Evolutionary conservation across 2,888 invertebrate species (phyloP).

Genomic region (Drosophila limbata): DNA sequence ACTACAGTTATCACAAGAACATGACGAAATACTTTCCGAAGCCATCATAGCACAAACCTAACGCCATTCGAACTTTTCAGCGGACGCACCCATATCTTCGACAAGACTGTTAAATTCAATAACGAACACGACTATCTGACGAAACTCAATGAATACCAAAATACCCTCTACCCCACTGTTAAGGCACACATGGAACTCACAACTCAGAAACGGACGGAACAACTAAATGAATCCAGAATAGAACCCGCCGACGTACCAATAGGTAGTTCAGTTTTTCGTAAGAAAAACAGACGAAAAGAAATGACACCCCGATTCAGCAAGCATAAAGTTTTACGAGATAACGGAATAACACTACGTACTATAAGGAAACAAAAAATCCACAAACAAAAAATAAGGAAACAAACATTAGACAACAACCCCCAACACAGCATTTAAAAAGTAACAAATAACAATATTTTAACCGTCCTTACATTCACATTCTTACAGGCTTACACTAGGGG

Average conservation of each 20-base stretch:
- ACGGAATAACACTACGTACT: not conserved
- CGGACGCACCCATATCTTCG: conserved; percentile 41
- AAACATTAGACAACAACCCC: not conserved
- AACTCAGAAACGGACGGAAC: not conserved
- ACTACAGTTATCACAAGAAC: not conserved
- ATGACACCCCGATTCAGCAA: not conserved
- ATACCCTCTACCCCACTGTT: conserved; percentile 4
- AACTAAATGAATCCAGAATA: not conserved
- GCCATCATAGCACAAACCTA: conserved; percentile 15
- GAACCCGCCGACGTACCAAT: not conserved
- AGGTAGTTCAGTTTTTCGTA: not conserved
- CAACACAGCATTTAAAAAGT: too few relatives aligned
- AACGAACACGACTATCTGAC: conserved; percentile 28
- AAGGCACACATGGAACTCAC: not conserved
- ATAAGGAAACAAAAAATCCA: not conserved
- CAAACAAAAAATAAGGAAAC: too few relatives aligned
- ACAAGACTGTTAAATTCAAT: conserved; percentile 18
- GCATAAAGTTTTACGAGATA: not conserved
- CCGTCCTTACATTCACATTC: too few relatives aligned
- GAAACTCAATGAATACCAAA: conserved; percentile 22
- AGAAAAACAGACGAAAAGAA: not conserved
- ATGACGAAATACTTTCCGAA: conserved; percentile 20
- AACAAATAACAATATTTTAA: too few relatives aligned
- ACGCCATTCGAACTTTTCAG: conserved; percentile 45
- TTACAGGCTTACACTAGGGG: too few relatives aligned